Conservation (phyloP, 2,113 vertebrate genomes). For the Pampusana beccarii region DNA sequence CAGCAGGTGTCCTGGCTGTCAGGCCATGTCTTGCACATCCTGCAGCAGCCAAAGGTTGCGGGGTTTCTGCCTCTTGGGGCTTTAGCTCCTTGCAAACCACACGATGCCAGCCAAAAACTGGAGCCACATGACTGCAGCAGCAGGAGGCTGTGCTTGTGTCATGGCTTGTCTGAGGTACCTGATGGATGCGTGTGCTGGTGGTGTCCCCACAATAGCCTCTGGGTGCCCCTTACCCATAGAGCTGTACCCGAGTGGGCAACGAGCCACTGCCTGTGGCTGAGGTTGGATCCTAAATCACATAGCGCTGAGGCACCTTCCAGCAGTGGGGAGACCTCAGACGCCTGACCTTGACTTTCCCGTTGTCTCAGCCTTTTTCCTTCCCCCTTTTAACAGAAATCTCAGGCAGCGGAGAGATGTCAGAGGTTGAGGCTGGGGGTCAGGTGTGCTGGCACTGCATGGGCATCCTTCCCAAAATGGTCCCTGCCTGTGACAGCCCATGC, state of each 20-base stretch:
- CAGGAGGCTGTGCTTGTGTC: background rate
- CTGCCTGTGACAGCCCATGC: background rate
- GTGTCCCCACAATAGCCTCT: background rate
- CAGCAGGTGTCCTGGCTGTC: background rate
- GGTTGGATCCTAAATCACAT: background rate
- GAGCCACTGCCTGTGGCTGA: background rate
- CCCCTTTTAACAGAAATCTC: background rate
- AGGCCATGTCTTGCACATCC: background rate
- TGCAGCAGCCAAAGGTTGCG: background rate
- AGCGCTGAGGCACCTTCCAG: background rate
- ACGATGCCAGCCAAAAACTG: background rate
- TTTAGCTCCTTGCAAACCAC: background rate
- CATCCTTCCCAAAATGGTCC: background rate
- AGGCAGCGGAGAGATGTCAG: background rate
- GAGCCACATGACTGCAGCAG: background rate
- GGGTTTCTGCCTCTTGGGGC: background rate
- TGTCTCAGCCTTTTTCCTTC: background rate
- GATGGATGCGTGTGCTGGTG: background rate
- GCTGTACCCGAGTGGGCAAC: background rate
- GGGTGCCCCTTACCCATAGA: background rate
- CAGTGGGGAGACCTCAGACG: background rate
- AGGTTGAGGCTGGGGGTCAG: background rate
- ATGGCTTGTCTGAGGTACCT: background rate
- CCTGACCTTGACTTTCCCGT: background rate
- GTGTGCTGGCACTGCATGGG: background rate